Percentiles rank a stretch among this genome's conserved stretches.
Conservation (phyloP, 2,888 invertebrate genomes). For the Melanotus villosus region DNA sequence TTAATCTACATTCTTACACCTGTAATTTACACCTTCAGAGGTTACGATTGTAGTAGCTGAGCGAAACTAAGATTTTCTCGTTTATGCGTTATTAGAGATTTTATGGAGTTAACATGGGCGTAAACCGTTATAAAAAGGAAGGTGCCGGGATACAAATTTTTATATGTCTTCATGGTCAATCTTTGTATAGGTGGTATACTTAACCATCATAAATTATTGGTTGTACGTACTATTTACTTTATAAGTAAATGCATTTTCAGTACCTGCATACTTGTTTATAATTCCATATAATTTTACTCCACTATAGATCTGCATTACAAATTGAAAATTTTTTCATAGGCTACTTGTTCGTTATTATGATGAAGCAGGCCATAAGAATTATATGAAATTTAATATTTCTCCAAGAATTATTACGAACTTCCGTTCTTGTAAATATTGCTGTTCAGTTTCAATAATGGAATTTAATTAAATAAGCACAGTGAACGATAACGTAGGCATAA, state of each 20-base stretch:
- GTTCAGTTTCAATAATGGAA: too few relatives aligned
- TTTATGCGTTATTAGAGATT: conserved; percentile 6
- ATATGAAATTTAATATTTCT: too few relatives aligned
- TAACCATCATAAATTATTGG: conserved; percentile 5
- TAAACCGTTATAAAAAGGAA: conserved; percentile 35
- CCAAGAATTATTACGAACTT: too few relatives aligned
- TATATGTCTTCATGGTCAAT: conserved; percentile 22
- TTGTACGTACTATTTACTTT: neutral
- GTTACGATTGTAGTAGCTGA: conserved; percentile 51
- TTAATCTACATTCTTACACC: conserved; percentile 63
- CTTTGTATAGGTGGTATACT: neutral
- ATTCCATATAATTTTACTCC: neutral
- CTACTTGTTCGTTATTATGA: neutral
- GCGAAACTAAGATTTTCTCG: conserved; percentile 25
- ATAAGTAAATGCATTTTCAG: neutral
- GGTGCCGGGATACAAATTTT: conserved; percentile 9
- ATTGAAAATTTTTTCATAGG: neutral
- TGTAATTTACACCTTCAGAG: conserved; percentile 61
- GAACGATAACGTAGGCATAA: too few relatives aligned
- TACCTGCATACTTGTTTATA: neutral
- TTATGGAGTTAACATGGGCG: conserved; percentile 30
- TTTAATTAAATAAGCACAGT: too few relatives aligned
- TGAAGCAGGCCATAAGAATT: too few relatives aligned
- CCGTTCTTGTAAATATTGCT: too few relatives aligned
- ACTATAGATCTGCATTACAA: neutral